Base-by-base conservation (phyloP, 2,797 vertebrate species). In the Amniataba percoides region DNA sequence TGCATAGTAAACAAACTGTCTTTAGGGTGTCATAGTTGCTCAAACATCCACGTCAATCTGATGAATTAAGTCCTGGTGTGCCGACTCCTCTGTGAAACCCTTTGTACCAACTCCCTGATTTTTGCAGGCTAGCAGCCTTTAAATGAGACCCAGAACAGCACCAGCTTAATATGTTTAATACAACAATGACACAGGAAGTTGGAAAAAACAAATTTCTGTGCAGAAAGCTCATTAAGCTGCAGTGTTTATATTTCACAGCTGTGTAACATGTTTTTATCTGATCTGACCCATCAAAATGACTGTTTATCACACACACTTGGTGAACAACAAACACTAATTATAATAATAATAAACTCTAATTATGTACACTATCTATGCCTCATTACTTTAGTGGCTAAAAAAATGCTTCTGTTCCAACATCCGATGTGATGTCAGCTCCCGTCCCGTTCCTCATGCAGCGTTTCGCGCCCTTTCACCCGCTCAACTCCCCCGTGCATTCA, bases 401-500 rank as follows among this genome's bases (percentile, higher is more conserved):
- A 53, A 57, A 53, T 11, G 23, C 48, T 15, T 71, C 34, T 40
- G 56, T 7, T 8, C 16, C 14, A 12, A 15, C 49, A 15, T 27
- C 27, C 45, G 7, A 40, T 64, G 58, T 15, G 16, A 55, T 70
- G 14, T 27, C 13, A 56, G 25, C 43, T 36, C 39, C 56, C 9
- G 42, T 56, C 57, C 59, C 23, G 3, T 23, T 61, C 12, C 36
- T 61, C 27, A 18, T 49, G 43, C 71, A 25, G 48, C 63, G n/a
- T 43, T 55, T 45, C 46, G 7, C 67, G 21, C 58, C 60, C 5
- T 31, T 64, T 39, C 12, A 59, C 42, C 36, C 21, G 34, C 34
- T 51, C 23, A 46, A 63, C 59, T 61, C 68, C 27, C 60, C 55
- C 64, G 48, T 71, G 61, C 39, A 39, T 71, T 73, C 49, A 57